These are phyloP conservation scores for Schizotus pectinicornis DNA, from an alignment of 2,888 invertebrate species.

Conservation along the genomic window DNA sequence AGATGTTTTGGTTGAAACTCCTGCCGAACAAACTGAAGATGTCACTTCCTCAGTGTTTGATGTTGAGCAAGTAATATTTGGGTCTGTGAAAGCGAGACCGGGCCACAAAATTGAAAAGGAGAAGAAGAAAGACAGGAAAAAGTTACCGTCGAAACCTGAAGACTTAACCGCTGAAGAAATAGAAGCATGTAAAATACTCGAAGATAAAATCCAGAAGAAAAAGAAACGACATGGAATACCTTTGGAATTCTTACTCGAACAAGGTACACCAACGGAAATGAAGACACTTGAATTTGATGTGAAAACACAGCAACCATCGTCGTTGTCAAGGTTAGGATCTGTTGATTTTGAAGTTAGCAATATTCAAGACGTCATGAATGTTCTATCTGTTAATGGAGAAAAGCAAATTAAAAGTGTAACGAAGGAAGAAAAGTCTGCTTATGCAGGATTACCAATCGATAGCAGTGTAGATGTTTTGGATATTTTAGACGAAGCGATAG, in stretches of 20 bases:
- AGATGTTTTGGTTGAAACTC: no score
- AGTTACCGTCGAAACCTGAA: slow-evolving; percentile 29
- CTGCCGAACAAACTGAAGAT: slow-evolving; percentile 21
- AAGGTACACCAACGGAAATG: slow-evolving; percentile 28
- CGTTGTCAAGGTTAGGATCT: slow-evolving; percentile 50
- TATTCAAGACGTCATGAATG: slow-evolving; percentile 54
- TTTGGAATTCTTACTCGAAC: slow-evolving; percentile 39
- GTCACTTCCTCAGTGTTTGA: slow-evolving; percentile 34
- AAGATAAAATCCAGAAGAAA: slow-evolving; percentile 44
- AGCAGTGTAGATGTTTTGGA: slow-evolving; percentile 9
- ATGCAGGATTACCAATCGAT: slow-evolving; percentile 45
- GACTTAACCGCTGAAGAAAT: slow-evolving; percentile 55
- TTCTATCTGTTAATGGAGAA: slow-evolving; percentile 37
- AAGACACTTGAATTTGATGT: slow-evolving; percentile 30
- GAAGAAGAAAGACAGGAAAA: slow-evolving; percentile 34
- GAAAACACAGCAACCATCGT: slow-evolving; percentile 34
- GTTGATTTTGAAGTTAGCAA: slow-evolving; percentile 56
- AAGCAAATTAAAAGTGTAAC: slow-evolving; percentile 23
- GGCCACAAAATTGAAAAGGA: slow-evolving; percentile 33
- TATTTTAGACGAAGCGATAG: slow-evolving; percentile 21
- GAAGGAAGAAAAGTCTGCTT: slow-evolving; percentile 3
- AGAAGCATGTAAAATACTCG: slow-evolving; percentile 50
- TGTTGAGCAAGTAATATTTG: slow-evolving; percentile 66
- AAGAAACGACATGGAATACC: slow-evolving; percentile 46
- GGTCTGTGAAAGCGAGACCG: slow-evolving; percentile 66